These are phyloP conservation scores for Sorex araneus DNA, from an alignment of 2,113 vertebrate genomes.

Conservation along the genomic window DNA sequence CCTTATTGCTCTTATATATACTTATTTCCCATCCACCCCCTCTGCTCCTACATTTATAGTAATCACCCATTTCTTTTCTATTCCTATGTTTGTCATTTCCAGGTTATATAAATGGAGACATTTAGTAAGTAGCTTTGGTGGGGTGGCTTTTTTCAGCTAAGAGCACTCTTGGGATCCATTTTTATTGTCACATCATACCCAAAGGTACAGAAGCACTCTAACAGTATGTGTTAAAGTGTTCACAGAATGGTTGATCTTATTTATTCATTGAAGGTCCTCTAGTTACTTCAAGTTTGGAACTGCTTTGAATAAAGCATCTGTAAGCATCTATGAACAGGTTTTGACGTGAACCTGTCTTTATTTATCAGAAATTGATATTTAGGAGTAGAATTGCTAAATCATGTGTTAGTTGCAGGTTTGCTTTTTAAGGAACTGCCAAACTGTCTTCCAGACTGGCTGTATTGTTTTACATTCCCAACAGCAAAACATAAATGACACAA, in stretches of 20 bases:
- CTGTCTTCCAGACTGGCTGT: not conserved
- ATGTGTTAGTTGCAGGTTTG: not conserved
- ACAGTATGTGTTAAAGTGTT: not conserved
- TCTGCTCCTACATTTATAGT: not conserved
- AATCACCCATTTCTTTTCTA: not conserved
- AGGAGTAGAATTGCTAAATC: not conserved
- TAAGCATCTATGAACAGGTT: not conserved
- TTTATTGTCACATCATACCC: not conserved
- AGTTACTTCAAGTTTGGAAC: not conserved
- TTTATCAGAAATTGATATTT: slow-evolving; percentile 4
- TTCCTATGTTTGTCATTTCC: slow-evolving; percentile 59
- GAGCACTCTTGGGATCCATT: not conserved
- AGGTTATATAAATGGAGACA: not conserved
- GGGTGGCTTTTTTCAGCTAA: not conserved
- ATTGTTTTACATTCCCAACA: not conserved
- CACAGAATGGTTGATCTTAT: not conserved
- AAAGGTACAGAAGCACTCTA: not conserved
- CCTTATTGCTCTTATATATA: not conserved
- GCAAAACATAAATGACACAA: not conserved
- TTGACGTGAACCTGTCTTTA: slow-evolving; percentile 6
- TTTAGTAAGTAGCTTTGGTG: not conserved
- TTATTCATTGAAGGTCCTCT: not conserved
- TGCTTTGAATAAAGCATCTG: not conserved
- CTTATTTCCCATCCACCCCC: not conserved
- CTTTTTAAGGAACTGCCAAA: slow-evolving; percentile 32